A percentile compares a stretch with the other conserved stretches of the same genome.
phyloP scores from a whole-genome alignment of 2,797 vertebrate genomes.

The Prionace glauca region DNA sequence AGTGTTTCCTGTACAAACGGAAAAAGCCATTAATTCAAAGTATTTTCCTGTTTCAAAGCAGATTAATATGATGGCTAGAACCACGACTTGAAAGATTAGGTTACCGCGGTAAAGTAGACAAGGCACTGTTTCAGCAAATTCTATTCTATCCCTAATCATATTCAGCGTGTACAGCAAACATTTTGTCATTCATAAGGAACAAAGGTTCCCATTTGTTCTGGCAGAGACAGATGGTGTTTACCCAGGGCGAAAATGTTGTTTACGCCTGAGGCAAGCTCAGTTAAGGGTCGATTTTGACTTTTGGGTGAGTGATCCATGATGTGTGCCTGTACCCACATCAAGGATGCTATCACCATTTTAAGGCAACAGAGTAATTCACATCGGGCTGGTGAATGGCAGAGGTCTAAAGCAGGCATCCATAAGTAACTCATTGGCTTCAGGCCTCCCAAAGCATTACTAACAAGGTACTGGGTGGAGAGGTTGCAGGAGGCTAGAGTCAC shows the following conservation, averaged over 20 bases:
- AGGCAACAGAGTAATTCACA: neutral
- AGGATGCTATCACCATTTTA: neutral
- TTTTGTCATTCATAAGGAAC: conserved; percentile 22
- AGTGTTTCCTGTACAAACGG: neutral
- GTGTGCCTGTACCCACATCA: neutral
- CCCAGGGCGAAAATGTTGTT: conserved; percentile 28
- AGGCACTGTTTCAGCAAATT: conserved; percentile 34
- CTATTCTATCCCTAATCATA: conserved; percentile 30
- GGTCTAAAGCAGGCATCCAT: neutral
- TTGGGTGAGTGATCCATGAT: neutral
- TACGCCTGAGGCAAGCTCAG: conserved; percentile 8
- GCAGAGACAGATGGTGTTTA: conserved; percentile 35
- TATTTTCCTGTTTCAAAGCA: conserved; percentile 7
- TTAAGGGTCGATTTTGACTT: conserved; percentile 6
- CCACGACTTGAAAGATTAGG: conserved; percentile 29
- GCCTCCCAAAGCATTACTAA: neutral
- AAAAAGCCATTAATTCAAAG: conserved; percentile 30
- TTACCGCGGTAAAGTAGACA: conserved; percentile 3
- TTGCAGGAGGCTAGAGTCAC: neutral
- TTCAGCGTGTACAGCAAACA: conserved; percentile 25
- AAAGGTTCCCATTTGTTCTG: neutral
- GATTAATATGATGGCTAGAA: conserved; percentile 16
- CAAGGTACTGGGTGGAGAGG: neutral
- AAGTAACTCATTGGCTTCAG: neutral
- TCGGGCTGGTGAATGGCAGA: neutral